A percentile compares a stretch with the other conserved stretches of the same genome.
Evolutionary conservation across 2,888 invertebrate genomes (phyloP).

Genomic region (Ormyrus nitidulus): DNA sequence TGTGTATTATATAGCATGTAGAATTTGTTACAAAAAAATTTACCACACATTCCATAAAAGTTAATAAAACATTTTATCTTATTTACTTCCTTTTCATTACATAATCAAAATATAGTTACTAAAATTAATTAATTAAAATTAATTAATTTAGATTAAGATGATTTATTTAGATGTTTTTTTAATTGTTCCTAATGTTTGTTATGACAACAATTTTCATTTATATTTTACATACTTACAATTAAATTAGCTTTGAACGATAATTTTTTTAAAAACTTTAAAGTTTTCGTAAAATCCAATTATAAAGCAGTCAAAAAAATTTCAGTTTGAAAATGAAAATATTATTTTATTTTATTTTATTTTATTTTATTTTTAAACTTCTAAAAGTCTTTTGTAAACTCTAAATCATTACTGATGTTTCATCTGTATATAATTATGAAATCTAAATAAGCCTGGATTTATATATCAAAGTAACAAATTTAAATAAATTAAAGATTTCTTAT

Average conservation of each 20-base stretch:
- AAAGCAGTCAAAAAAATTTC: background rate
- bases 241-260: background rate
- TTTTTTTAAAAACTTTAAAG: background rate
- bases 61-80: conserved; percentile 57
- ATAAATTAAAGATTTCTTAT: conserved; percentile 11
- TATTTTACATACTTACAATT: conserved; percentile 20
- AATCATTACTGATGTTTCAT: background rate
- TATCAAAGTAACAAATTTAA: conserved; percentile 44
- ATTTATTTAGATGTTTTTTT: background rate
- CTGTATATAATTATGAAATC: background rate
- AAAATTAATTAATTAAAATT: too few relatives aligned
- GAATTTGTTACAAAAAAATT: conserved; percentile 51
- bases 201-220: background rate
- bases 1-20: conserved; percentile 53
- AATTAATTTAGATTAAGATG: conserved; percentile 36
- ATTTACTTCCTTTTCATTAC: conserved; percentile 53
- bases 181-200: too few relatives aligned
- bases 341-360: conserved; percentile 7
- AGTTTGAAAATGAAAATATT: background rate
- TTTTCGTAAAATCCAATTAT: background rate
- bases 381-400: background rate
- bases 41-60: conserved; percentile 53
- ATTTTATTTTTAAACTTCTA: too few relatives aligned
- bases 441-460: conserved; percentile 3
- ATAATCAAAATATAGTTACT: conserved; percentile 34